Evolutionary conservation across 2,797 vertebrate species (phyloP), one percentile per base, ranked within the genome.

Genomic region (Bufotes viridis): DNA sequence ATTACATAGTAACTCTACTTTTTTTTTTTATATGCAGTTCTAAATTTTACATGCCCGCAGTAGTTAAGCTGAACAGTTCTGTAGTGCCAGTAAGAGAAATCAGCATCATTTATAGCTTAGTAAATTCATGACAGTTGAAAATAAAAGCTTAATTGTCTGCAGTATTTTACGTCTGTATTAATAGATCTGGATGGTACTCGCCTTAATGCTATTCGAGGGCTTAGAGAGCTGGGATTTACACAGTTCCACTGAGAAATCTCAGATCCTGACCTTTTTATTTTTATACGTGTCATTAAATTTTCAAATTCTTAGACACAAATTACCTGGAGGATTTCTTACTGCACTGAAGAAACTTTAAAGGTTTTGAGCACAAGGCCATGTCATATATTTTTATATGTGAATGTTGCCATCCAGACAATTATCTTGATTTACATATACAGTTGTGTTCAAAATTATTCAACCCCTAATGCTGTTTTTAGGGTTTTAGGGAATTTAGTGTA

Each of bases 111-210:
- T 69, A 15, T 24, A 78, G 49, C 22, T 55, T 55, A 55, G 51
- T 78, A 55, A 78, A 55, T 78, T 78, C 51, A 69, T 78, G 51
- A 69, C 53, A 78, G 51, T 51, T 55, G 22, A 78, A n/a, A 55
- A 78, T 78, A 24, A 55, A 78, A 55, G n/a, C 49, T 78, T 55
- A 55, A 78, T 53, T 5, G 75, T 55, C 49, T 78, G 20, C 49
- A 78, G 34, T 78, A 78, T 76, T 74, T 49, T 74, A 42, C 18
- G 7, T 74, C 75, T 78, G n/a, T 78, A 55, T 55, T 13, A 78
- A 55, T 24, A 78, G 75, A 55, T 55, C 11, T 69, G 65, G n/a
- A 15, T 26, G 24, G 29, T 26, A 29, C 15, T 29, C 29, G n/a
- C 22, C 49, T 24, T 53, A 78, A 78, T 24, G 20, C 75, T 78